These are phyloP conservation scores for Corythaeola cristata DNA, from an alignment of 2,113 vertebrate genomes.

Conservation along the genomic window DNA sequence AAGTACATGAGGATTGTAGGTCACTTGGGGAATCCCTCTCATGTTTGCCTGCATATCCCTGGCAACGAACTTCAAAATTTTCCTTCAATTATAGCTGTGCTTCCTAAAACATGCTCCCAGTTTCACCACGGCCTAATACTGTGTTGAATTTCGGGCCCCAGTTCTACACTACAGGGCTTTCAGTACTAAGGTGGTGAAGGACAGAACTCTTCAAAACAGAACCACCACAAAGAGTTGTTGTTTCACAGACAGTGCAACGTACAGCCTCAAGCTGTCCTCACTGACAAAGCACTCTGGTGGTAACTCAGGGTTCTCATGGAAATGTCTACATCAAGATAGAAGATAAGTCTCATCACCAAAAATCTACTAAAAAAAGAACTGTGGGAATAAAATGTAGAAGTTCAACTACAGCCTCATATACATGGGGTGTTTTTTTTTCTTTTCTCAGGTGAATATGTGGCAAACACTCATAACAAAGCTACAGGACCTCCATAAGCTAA, in stretches of 20 bases:
- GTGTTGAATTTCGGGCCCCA: not conserved
- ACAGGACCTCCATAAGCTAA: not conserved
- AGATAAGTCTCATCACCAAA: not conserved
- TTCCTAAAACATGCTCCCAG: not conserved
- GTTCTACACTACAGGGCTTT: not conserved
- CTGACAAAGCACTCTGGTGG: not conserved
- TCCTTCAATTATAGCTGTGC: not conserved
- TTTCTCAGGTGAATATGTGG: not conserved
- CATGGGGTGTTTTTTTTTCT: accelerated
- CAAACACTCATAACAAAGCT: not conserved
- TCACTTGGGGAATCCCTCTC: not conserved
- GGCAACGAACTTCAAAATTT: not conserved
- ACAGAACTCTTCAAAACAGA: not conserved
- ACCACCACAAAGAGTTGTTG: not conserved
- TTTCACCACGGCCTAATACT: not conserved
- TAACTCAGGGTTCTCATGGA: not conserved
- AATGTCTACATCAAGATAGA: not conserved
- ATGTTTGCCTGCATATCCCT: not conserved
- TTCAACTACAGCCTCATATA: not conserved
- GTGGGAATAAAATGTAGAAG: not conserved
- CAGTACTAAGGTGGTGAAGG: not conserved
- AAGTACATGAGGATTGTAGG: not conserved
- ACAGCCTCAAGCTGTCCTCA: not conserved
- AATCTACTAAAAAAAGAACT: not conserved
- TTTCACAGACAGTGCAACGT: not conserved